These are phyloP conservation scores for Oxytorus armatus DNA, from an alignment of 2,888 invertebrate species.

Conservation along the genomic window DNA sequence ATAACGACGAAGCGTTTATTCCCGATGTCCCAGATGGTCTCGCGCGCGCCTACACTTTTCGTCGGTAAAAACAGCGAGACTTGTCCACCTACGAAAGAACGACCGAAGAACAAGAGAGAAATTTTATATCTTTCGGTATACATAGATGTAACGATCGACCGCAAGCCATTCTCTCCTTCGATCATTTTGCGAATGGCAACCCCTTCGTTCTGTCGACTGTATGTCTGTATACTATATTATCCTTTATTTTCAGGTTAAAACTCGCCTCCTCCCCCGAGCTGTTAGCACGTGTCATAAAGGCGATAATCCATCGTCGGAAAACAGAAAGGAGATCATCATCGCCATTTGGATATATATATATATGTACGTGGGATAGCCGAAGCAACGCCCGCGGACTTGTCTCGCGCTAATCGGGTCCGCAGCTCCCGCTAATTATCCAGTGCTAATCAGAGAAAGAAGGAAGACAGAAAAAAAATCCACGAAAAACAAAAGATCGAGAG, in stretches of 20 bases:
- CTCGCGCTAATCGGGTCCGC: constrained; percentile 78
- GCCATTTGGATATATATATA: constrained; percentile 71
- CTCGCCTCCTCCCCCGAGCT: constrained; percentile 1
- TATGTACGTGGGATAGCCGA: constrained; percentile 61
- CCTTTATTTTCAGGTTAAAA: not conserved
- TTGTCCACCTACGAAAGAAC: constrained; percentile 59
- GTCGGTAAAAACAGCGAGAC: constrained; percentile 49
- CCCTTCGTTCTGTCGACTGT: constrained; percentile 3
- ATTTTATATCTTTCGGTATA: constrained; percentile 30
- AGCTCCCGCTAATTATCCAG: constrained; percentile 79
- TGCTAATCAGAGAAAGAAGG: constrained; percentile 76
- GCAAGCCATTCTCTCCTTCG: constrained; percentile 5
- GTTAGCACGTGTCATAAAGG: constrained; percentile 70
- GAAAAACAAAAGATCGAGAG: constrained; percentile 30
- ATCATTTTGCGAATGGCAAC: constrained; percentile 16
- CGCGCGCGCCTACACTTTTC: constrained; percentile 61
- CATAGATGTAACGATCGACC: constrained; percentile 34
- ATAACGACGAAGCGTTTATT: constrained; percentile 40
- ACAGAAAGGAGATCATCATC: constrained; percentile 32
- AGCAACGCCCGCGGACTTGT: constrained; percentile 65
- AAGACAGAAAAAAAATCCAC: constrained; percentile 11
- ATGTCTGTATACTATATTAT: not conserved
- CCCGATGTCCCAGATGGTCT: constrained; percentile 45
- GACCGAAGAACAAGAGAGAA: constrained; percentile 46
- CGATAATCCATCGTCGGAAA: constrained; percentile 65